These are phyloP conservation scores for Antennarius maculatus DNA, from an alignment of 2,797 vertebrate species.

Conservation along the genomic window DNA sequence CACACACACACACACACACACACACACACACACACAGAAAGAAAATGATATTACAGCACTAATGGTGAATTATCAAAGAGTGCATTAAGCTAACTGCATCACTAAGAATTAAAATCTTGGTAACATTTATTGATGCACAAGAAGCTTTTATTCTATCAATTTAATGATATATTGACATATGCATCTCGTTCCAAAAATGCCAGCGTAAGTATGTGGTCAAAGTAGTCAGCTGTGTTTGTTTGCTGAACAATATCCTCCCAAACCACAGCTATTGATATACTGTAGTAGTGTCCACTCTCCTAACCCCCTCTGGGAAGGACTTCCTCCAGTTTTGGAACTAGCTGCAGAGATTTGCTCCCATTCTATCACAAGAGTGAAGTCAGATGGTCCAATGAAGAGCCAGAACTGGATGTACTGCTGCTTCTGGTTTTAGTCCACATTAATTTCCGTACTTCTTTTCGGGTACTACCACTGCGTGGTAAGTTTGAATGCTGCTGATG, in stretches of 20 bases:
- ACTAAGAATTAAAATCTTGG: background rate
- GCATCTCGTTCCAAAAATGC: background rate
- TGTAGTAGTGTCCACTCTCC: background rate
- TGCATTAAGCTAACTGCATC: constrained; percentile 7
- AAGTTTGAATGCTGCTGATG: too few species aligned
- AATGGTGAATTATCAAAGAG: constrained; percentile 22
- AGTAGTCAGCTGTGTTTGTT: background rate
- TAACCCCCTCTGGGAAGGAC: background rate
- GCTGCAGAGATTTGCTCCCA: background rate
- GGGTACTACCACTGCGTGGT: too few species aligned
- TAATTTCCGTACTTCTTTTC: too few species aligned
- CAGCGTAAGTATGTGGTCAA: background rate
- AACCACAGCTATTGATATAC: background rate
- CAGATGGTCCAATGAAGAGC: too few species aligned
- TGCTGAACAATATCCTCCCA: background rate
- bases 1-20: constrained; percentile 8
- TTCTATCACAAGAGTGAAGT: background rate
- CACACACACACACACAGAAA: constrained; percentile 6
- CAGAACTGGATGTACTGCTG: too few species aligned
- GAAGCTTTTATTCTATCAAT: too few species aligned
- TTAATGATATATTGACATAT: too few species aligned
- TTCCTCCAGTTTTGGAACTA: background rate
- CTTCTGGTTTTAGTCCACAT: too few species aligned
- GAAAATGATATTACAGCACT: constrained; percentile 17
- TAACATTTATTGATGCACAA: too few species aligned